Conservation (phyloP, 2,888 invertebrate genomes). For the Cephus spinipes region DNA sequence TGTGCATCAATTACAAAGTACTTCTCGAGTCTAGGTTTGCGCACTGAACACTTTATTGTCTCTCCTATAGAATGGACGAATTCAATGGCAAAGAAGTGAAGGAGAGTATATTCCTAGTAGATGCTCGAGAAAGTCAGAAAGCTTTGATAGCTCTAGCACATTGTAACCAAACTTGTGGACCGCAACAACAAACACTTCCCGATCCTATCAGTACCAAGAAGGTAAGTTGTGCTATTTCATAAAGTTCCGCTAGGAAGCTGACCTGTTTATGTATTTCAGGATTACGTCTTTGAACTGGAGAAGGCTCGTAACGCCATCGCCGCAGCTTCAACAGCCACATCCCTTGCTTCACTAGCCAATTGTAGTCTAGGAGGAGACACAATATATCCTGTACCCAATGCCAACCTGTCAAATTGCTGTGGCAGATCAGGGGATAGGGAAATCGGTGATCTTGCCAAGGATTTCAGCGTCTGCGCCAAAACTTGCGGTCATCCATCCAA, state of each 20-base stretch:
- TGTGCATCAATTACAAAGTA: background rate
- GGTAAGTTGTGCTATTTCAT: constrained; percentile 19
- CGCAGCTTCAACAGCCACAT: constrained; percentile 70
- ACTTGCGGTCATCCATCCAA: constrained; percentile 53
- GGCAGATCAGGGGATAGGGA: constrained; percentile 51
- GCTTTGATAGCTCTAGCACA: constrained; percentile 70
- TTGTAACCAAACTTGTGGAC: constrained; percentile 57
- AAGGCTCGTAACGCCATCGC: constrained; percentile 57
- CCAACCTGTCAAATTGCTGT: constrained; percentile 36
- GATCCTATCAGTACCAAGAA: constrained; percentile 45
- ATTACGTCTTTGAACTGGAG: constrained; percentile 63
- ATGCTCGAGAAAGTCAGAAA: constrained; percentile 81
- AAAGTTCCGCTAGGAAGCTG: background rate
- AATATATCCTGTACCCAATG: constrained; percentile 38
- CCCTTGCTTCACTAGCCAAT: constrained; percentile 68
- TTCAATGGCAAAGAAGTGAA: constrained; percentile 78
- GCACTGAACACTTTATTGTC: background rate
- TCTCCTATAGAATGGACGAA: constrained; percentile 73
- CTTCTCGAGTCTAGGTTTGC: background rate
- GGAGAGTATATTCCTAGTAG: constrained; percentile 86
- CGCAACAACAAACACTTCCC: constrained; percentile 38
- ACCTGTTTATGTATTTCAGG: constrained; percentile 33
- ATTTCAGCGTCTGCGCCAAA: constrained; percentile 59
- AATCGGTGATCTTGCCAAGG: constrained; percentile 58
- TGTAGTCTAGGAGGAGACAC: constrained; percentile 43